phyloP scores from a whole-genome alignment of 2,888 invertebrate genomes.

The Cheiracanthium punctorium region DNA sequence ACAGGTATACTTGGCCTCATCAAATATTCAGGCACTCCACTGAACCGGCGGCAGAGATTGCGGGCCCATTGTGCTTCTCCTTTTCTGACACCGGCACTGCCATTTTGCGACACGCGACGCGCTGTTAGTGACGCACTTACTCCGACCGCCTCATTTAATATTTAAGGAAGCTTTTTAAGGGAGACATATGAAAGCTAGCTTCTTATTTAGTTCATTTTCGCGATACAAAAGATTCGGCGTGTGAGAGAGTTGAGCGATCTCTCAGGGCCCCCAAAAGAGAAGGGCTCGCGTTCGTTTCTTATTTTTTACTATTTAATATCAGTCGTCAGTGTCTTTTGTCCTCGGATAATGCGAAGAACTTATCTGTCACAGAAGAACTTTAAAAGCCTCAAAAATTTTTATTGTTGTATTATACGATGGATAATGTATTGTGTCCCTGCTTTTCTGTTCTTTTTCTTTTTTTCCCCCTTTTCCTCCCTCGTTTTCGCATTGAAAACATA shows the following conservation, averaged over 20 bases:
- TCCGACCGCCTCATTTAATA: slow-evolving; percentile 65
- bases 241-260: slow-evolving; percentile 55
- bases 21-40: slow-evolving; percentile 61
- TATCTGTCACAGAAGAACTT: slow-evolving; percentile 48
- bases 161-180: slow-evolving; percentile 59
- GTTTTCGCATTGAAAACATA: not conserved
- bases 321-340: slow-evolving; percentile 33
- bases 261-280: slow-evolving; percentile 19
- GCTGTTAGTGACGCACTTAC: slow-evolving; percentile 42
- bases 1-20: slow-evolving; percentile 57
- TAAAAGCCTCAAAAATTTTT: not conserved
- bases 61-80: slow-evolving; percentile 58
- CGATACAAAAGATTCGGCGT: slow-evolving; percentile 27
- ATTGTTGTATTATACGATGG: not conserved
- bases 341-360: slow-evolving; percentile 29
- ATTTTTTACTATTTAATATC: slow-evolving; percentile 52
- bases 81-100: slow-evolving; percentile 50
- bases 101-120: slow-evolving; percentile 65
- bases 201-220: slow-evolving; percentile 52
- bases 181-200: slow-evolving; percentile 38
- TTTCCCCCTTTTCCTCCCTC: too few species aligned
- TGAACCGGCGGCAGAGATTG: slow-evolving; percentile 58
- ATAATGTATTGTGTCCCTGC: not conserved
- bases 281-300: slow-evolving; percentile 40
- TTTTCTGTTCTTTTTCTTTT: not conserved